phyloP scores from a whole-genome alignment of 2,113 vertebrate species.

The Oryzias curvinotus region DNA sequence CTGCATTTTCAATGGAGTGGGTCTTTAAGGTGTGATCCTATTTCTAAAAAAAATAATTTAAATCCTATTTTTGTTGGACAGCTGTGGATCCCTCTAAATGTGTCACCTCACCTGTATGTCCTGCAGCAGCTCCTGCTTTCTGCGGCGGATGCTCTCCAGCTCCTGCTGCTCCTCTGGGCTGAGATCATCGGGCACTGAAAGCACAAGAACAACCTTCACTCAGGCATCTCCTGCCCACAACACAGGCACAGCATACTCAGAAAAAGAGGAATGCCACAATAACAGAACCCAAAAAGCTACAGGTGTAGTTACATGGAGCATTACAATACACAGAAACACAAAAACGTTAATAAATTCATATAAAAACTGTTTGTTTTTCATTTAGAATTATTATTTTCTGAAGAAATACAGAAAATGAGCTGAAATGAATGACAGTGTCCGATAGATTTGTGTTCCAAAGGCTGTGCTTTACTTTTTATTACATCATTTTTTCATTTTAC shows the following conservation, averaged over 20 bases:
- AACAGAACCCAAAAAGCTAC: constrained; percentile 22
- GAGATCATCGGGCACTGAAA: constrained; percentile 90
- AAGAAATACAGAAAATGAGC: too few species aligned
- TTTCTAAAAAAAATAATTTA: too few species aligned
- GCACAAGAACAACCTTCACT: constrained; percentile 18
- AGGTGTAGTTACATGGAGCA: constrained; percentile 27
- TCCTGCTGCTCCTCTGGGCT: constrained; percentile 94
- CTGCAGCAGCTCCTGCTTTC: constrained; percentile 94
- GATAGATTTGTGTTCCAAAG: too few species aligned
- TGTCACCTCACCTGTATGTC: constrained; percentile 88
- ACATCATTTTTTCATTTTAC: background rate
- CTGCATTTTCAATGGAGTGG: too few species aligned
- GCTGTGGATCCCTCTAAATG: background rate
- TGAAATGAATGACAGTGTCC: too few species aligned
- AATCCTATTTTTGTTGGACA: too few species aligned
- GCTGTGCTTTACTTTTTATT: too few species aligned
- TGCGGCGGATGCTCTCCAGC: constrained; percentile 91
- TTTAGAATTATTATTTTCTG: too few species aligned
- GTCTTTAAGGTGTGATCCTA: background rate
- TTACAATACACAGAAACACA: too few species aligned
- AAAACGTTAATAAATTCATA: too few species aligned
- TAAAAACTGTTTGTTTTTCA: too few species aligned
- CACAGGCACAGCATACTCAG: constrained; percentile 4
- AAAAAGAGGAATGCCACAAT: background rate
- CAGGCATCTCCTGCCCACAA: constrained; percentile 20